These are phyloP conservation scores for Calonectris borealis DNA, from an alignment of 2,113 vertebrate genomes.

Conservation along the genomic window DNA sequence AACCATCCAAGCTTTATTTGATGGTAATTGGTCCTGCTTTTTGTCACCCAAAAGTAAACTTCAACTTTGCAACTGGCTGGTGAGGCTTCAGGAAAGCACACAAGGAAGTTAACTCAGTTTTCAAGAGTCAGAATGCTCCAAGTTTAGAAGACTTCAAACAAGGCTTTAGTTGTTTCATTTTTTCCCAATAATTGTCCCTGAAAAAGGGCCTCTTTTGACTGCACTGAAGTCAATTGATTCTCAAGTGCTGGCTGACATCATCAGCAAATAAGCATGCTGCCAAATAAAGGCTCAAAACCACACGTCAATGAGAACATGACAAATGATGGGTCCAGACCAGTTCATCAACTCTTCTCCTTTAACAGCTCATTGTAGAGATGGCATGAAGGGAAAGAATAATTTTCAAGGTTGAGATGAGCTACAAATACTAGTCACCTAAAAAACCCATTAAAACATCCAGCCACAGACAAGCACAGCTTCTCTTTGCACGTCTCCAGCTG, in stretches of 20 bases:
- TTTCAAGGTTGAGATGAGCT: neutral
- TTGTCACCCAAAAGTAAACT: neutral
- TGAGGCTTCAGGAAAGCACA: neutral
- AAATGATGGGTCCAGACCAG: neutral
- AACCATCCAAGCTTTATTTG: neutral
- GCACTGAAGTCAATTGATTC: neutral
- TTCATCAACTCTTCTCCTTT: neutral
- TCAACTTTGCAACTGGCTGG: neutral
- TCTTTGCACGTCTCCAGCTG: neutral
- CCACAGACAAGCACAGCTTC: neutral
- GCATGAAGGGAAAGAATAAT: neutral
- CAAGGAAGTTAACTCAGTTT: neutral
- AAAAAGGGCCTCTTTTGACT: neutral
- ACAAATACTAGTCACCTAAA: neutral
- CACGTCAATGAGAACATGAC: neutral
- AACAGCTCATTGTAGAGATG: neutral
- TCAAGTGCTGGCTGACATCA: slow-evolving; percentile 6
- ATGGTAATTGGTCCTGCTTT: neutral
- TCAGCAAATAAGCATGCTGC: neutral
- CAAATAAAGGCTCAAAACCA: neutral
- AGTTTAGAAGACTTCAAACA: neutral
- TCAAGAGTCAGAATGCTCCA: neutral
- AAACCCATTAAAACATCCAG: neutral
- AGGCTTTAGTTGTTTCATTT: neutral
- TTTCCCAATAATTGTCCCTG: neutral